Evolutionary conservation across 1,140 invertebrate species (phyloP).

Genomic region (Saccostrea echinata): DNA sequence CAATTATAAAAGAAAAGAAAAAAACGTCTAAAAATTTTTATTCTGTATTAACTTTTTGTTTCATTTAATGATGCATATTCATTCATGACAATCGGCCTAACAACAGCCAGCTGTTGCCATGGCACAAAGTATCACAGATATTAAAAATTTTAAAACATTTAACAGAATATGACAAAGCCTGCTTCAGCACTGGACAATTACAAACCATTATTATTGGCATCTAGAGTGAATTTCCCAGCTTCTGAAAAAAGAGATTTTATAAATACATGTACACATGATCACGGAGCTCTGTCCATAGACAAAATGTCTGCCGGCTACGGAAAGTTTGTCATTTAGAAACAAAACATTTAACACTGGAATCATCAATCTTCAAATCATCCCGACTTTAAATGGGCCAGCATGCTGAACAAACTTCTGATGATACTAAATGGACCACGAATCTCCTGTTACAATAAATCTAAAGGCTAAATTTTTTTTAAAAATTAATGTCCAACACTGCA

Average conservation of each 20-base stretch:
- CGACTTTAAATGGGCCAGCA: neutral
- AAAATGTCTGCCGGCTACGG: neutral
- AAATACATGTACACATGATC: neutral
- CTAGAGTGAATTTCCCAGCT: neutral
- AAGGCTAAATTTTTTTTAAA: too few species aligned
- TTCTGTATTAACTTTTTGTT: neutral
- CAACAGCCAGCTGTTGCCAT: slow-evolving; percentile 23
- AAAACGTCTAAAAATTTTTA: neutral
- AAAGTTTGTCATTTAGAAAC: neutral
- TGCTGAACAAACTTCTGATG: neutral
- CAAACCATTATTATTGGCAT: neutral
- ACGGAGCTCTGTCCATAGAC: neutral
- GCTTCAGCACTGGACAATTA: neutral
- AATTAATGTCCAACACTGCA: neutral
- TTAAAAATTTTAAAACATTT: neutral
- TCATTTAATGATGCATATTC: neutral
- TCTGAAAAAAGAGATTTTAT: slow-evolving; percentile 1
- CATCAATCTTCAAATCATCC: neutral
- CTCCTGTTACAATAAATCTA: too few species aligned
- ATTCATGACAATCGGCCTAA: neutral
- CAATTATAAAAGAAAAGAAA: neutral
- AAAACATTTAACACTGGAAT: neutral
- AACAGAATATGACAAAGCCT: neutral
- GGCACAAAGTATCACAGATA: neutral
- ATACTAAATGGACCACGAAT: too few species aligned